Evolutionary conservation across 2,797 vertebrate species (phyloP), one percentile per base, ranked within the genome.

Genomic region (Pelobates cultripes): DNA sequence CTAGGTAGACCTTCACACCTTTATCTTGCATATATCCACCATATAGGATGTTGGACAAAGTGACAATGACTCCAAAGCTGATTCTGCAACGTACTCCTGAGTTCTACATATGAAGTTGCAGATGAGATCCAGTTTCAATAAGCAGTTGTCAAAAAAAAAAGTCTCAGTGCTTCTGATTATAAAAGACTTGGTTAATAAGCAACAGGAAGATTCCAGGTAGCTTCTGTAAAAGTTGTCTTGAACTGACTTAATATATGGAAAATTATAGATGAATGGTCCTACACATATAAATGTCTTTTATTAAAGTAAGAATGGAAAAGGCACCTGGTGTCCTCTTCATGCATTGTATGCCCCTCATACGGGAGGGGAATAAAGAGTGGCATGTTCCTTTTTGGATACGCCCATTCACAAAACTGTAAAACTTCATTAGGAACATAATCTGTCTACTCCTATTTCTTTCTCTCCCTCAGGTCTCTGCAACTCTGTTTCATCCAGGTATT

Each of bases 291-390:
- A 12, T 51, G 71, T 79, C 73, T 72, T 55, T 53, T 73, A 67
- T 67, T 69, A 71, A 79, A 79, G 73, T 72, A 75, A 79, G 77
- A 70, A 44, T 43, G 64, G 67, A 15, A 74, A 79, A 84, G 82
- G 82, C 77, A 75, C 77, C 53, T 15, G 3, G 5, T 66, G 72
- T 69, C 77, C 67, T 75, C 70, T 83, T 74, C 81, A 9, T 61
- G 63, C 15, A 69, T 60, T 73, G 47, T 28, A 43, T 6, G 8
- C 4, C 53, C 61, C 47, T 83, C 17, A 3, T 28, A 4, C 10
- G 15, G 57, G 7, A 63, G 67, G 13, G 53, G 75, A 57, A 2
- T 57, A 13, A 15, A 17, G 43, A 14, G 53, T 51, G 70, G 2
- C 40, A 69, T 70, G 12, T 70, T 6, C 55, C 64, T 60, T 61